A percentile compares a stretch with the other conserved stretches of the same genome.
These are phyloP conservation scores for Protophormia terraenovae DNA, from an alignment of 2,888 invertebrate genomes.

Conservation along the genomic window DNA sequence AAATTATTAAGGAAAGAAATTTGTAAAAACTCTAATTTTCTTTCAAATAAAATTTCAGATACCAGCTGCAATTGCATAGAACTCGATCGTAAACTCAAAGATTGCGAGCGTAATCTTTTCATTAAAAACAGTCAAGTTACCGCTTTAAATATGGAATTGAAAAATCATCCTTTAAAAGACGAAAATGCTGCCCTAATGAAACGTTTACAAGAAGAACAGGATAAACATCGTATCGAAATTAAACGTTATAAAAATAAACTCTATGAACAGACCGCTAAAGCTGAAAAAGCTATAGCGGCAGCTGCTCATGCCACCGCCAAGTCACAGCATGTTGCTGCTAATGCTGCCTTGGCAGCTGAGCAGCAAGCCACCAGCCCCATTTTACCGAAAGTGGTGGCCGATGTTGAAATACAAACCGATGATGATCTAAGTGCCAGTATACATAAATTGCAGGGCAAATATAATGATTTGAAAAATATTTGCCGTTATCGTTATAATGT, in stretches of 20 bases:
- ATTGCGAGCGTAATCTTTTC: constrained; percentile 74
- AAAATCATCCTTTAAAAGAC: constrained; percentile 77
- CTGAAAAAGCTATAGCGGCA: constrained; percentile 45
- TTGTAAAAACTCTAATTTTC: neutral
- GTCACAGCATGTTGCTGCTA: neutral
- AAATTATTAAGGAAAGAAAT: neutral
- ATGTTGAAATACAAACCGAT: constrained; percentile 72
- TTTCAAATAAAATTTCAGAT: constrained; percentile 66
- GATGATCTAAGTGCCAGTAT: constrained; percentile 69
- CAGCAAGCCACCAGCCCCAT: constrained; percentile 1
- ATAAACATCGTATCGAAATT: constrained; percentile 73
- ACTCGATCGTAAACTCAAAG: constrained; percentile 74
- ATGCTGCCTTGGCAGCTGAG: constrained; percentile 34
- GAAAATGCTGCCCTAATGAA: constrained; percentile 76
- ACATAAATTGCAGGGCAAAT: constrained; percentile 72
- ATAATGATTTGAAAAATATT: constrained; percentile 73
- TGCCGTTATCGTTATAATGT: constrained; percentile 73
- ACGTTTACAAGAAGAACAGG: constrained; percentile 75
- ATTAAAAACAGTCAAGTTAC: constrained; percentile 77
- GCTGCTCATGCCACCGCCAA: constrained; percentile 11
- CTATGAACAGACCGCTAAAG: constrained; percentile 65
- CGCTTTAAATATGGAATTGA: constrained; percentile 75
- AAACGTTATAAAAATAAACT: constrained; percentile 74
- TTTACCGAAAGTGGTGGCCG: neutral
- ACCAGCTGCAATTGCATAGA: constrained; percentile 74